Evolutionary conservation across 2,888 invertebrate species (phyloP), one percentile per base, ranked within the genome.

Genomic region (Cephus nigrinus): DNA sequence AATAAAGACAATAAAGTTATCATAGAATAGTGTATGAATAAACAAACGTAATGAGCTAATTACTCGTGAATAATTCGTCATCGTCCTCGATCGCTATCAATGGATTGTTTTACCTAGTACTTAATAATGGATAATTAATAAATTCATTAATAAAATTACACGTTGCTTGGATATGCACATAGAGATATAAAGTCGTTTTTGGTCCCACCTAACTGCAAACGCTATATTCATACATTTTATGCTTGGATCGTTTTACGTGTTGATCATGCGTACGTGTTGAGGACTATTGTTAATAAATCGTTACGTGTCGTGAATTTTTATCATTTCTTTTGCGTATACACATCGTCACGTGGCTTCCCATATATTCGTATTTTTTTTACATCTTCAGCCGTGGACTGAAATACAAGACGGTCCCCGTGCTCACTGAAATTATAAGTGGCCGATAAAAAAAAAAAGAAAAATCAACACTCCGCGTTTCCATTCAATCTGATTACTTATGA

Each of bases 131-230:
- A 90, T 90, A 90, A 90, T 88, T 89, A 89, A 91, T 90, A 87
- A 88, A 89, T 88, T 89, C 84, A 85, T 87, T 88, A 91, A 89
- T 90, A 89, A 90, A 91, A 90, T 91, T 91, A 91, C 90, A 90
- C 88, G 90, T 90, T 89, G 89, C 90, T 90, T 91, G 89, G 91
- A 91, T 91, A 91, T 91, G 90, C 91, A 91, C 90, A 90, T 90
- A 91, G 89, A 91, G 90, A 91, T 91, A 91, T 90, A 91, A 90
- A 91, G 91, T 91, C 89, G 88, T 91, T 91, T 91, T 91, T 91
- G 91, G 91, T 91, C 91, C 91, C 91, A 91, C 91, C 91, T 91
- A 91, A 91, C 90, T 90, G 90, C 91, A 91, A 91, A 91, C 90
- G 88, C 90, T 90, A 90, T 91, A 90, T 89, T 91, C 91, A 88